Evolutionary conservation across 2,113 vertebrate species (phyloP), one percentile per base, ranked within the genome.

Genomic region (Rhadina sibilatrix): DNA sequence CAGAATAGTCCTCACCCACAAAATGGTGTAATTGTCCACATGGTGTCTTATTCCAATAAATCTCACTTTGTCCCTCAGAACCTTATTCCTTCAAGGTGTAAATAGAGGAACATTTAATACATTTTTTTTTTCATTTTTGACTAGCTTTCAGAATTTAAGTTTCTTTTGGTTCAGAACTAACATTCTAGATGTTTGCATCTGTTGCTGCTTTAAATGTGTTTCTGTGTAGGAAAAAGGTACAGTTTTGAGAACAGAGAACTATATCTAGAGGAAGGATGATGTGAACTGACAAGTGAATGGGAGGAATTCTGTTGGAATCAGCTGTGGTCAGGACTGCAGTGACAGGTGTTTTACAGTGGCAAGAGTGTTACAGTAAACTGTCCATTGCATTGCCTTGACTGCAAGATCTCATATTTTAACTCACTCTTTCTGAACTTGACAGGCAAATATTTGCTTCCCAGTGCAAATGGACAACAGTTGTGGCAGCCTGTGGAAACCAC

Each of bases 381-480:
- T 87, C 24, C 16, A 44, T 77, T 78, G 22, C 28, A 46, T 52
- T 71, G 15, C 30, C 13, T 78, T 28, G 31, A 65, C 22, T 85
- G 38, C 24, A 59, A 6, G 5, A 20, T 84, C 28, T 88, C 6
- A 4, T 74, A 24, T 64, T 83, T 57, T 86, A 79, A 95, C 17
- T 49, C 18, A 11, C 12, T 75, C 16, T 93, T 90, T 83, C 72
- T 91, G 78, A 93, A 87, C 72, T 96, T 85, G 40, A 93, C 98
- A 99, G 99, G 99, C 61, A 98, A 99, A 70, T 99, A 99, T 82
- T 98, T 99, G 33, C 98, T 99, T 93, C 98, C 99, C 15, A 98
- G 92, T 59, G 81, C 94, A 11, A 96, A 91, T 66, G 75, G 96
- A 14, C 98, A 98, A 69, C 98, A 98, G 89, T 91, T 95, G 5